Evolutionary conservation across 2,888 invertebrate species (phyloP).

Genomic region (Metalampra italica): DNA sequence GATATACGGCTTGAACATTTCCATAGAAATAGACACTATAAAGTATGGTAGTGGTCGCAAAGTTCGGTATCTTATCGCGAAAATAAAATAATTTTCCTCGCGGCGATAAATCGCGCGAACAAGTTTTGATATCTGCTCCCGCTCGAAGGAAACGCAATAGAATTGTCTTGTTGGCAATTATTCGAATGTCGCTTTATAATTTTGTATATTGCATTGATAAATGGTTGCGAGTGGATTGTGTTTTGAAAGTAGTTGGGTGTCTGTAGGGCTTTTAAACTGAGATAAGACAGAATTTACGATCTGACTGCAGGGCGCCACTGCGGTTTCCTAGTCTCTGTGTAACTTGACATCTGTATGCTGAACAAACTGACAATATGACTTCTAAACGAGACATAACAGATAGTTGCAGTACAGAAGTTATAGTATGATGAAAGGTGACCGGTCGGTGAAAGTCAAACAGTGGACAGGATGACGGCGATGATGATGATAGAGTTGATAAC

Average conservation of each 20-base stretch:
- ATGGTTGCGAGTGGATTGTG: neutral
- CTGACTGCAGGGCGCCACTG: too few relatives aligned
- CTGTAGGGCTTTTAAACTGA: neutral
- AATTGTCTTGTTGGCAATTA: slow-evolving; percentile 10
- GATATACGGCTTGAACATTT: neutral
- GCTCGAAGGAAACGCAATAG: slow-evolving; percentile 3
- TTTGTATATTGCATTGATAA: slow-evolving; percentile 5
- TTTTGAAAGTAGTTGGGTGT: neutral
- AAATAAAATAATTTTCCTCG: slow-evolving; percentile 6
- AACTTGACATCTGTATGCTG: too few relatives aligned
- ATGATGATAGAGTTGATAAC: too few relatives aligned
- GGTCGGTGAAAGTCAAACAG: too few relatives aligned
- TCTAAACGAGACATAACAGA: too few relatives aligned
- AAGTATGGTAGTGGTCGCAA: neutral
- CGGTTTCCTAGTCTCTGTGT: too few relatives aligned
- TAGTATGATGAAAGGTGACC: too few relatives aligned
- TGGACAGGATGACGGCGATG: too few relatives aligned
- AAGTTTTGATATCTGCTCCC: neutral
- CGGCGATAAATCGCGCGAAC: slow-evolving; percentile 1
- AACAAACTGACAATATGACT: too few relatives aligned
- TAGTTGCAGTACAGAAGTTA: too few relatives aligned
- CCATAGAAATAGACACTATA: neutral
- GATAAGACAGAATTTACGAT: neutral
- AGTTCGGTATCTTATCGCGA: slow-evolving; percentile 3
- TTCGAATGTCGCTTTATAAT: slow-evolving; percentile 7